Percentiles rank a stretch among this genome's conserved stretches.
Evolutionary conservation across 2,888 invertebrate species (phyloP).

Genomic region (Calephelis perditalis): DNA sequence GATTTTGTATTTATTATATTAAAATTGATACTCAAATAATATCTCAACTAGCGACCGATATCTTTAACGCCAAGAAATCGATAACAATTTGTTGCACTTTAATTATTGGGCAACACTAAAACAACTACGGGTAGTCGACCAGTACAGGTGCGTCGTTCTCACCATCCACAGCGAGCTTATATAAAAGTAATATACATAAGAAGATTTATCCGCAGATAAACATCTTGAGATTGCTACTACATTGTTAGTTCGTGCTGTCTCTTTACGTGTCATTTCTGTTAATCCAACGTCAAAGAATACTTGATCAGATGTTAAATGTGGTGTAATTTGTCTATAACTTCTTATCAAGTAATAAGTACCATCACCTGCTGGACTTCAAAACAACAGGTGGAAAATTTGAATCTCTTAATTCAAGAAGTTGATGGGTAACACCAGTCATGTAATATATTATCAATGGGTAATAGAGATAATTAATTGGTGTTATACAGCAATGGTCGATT

Average conservation of each 20-base stretch:
- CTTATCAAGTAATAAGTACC: slow-evolving; percentile 7
- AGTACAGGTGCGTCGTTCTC: slow-evolving; percentile 74
- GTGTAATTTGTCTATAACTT: neutral
- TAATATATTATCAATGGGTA: too few species aligned
- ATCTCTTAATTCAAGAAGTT: neutral
- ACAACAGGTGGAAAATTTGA: neutral
- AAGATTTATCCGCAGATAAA: slow-evolving; percentile 53
- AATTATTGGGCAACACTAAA: slow-evolving; percentile 40
- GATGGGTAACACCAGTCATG: too few species aligned
- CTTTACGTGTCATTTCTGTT: slow-evolving; percentile 28
- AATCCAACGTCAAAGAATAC: slow-evolving; percentile 25
- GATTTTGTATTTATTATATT: too few species aligned
- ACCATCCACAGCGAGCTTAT: slow-evolving; percentile 38
- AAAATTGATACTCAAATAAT: too few species aligned
- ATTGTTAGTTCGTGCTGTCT: slow-evolving; percentile 25
- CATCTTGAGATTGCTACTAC: slow-evolving; percentile 35
- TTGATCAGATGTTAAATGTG: neutral
- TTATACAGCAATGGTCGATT: too few species aligned
- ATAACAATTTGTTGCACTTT: neutral
- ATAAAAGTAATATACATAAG: slow-evolving; percentile 40
- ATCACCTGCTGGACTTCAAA: neutral
- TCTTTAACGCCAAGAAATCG: neutral
- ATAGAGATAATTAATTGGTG: too few species aligned
- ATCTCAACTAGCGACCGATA: too few species aligned
- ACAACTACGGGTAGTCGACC: slow-evolving; percentile 49